A percentile compares a stretch with the other conserved stretches of the same genome.
These are phyloP conservation scores for Ceyx margarethae DNA, from an alignment of 2,113 vertebrate genomes.

Conservation along the genomic window DNA sequence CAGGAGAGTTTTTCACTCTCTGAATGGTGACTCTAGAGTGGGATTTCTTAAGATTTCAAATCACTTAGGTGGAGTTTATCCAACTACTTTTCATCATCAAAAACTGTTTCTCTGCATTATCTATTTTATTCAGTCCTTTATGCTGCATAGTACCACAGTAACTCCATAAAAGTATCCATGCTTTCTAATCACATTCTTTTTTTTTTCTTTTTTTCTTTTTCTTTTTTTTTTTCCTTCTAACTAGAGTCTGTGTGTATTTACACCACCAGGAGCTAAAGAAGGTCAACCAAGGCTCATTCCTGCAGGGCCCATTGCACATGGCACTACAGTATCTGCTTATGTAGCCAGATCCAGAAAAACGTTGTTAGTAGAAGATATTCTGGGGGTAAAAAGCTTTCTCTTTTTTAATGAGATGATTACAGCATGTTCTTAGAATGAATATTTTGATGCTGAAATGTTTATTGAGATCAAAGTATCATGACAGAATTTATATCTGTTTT, in stretches of 20 bases:
- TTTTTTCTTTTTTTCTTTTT: not conserved
- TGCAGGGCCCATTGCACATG: constrained; percentile 88
- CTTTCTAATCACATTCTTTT: constrained; percentile 11
- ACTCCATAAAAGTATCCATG: not conserved
- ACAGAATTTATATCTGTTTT: not conserved
- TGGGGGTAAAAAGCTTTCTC: constrained; percentile 80
- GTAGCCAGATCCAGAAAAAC: constrained; percentile 96
- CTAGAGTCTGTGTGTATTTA: constrained; percentile 95
- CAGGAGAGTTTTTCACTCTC: not conserved
- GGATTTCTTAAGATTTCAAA: not conserved
- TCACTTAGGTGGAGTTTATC: not conserved
- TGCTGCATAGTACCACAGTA: not conserved
- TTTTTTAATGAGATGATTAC: not conserved
- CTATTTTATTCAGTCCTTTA: not conserved
- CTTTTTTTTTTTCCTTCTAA: constrained; percentile 16
- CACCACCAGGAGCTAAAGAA: constrained; percentile 89
- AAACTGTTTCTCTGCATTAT: not conserved
- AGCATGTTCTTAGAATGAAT: not conserved
- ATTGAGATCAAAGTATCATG: not conserved
- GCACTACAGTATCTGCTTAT: constrained; percentile 92
- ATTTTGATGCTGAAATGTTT: not conserved
- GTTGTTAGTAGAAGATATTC: constrained; percentile 91
- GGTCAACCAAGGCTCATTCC: constrained; percentile 88
- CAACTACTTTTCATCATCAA: not conserved
- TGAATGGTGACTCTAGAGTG: not conserved